Evolutionary conservation across 2,797 vertebrate species (phyloP), one percentile per base, ranked within the genome.

Genomic region (Sebastes oblongus): DNA sequence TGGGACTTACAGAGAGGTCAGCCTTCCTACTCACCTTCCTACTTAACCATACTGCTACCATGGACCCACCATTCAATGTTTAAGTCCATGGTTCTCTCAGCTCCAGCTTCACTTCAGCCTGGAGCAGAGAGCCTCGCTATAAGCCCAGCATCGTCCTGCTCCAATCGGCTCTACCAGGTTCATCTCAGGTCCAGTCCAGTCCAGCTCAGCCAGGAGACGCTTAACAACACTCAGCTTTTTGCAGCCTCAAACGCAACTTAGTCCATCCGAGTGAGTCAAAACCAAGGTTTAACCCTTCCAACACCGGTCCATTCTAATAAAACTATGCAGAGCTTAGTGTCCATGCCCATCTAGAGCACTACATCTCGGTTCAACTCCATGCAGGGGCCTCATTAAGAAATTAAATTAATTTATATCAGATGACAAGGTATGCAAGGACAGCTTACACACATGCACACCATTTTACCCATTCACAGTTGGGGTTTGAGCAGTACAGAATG

Each of bases 111-210:
- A 36, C 85, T 86, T 85, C 81, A 85, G 88, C 88, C 86, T 82
- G 85, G 87, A 86, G 55, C 83, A 60, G 77, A 85, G 60, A 68
- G 75, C 82, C 69, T 85, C 46, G 82, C 79, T 72, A 29, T 46
- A 46, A 55, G 46, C 75, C 75, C 75, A 62, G 77, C 68, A 42
- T 61, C 20, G 32, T 70, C 92, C 89, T 54, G 91, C 72, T 87
- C 91, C 64, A 32, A 86, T 86, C 91, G 69, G 65, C 85, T 90
- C 86, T 50, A 58, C 77, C 82, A 71, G 81, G 88, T 93, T 82
- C 94, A 94, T 93, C 91, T 94, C 89, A 91, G 90, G 90, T 91
- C 74, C 80, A 24, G 82, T 81, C 70, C 87, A 85, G 75, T 81
- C 70, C 87, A 85, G 75, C 75, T 85, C 84, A 79, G 86, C 86